These are phyloP conservation scores for Syngnathus acus DNA, from an alignment of 2,797 vertebrate species.

Conservation along the genomic window DNA sequence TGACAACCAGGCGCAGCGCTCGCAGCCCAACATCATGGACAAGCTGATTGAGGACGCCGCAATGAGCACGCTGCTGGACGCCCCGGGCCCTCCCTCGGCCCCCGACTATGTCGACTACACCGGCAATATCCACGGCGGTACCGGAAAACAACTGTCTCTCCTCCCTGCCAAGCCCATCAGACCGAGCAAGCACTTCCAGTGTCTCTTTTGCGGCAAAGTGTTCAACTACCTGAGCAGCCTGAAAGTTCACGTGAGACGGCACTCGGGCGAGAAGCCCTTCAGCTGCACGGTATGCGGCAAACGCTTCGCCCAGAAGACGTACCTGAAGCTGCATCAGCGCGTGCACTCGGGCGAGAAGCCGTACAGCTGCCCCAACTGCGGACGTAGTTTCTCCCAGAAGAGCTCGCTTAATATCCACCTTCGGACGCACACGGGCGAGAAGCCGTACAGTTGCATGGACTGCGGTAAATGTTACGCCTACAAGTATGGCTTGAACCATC, in stretches of 20 bases:
- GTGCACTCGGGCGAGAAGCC: slow-evolving; percentile 75
- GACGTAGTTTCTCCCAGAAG: slow-evolving; percentile 75
- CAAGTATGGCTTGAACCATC: slow-evolving; percentile 74
- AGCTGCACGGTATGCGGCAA: slow-evolving; percentile 70
- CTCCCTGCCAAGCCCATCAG: slow-evolving; percentile 29
- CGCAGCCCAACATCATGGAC: slow-evolving; percentile 54
- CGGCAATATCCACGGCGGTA: slow-evolving; percentile 28
- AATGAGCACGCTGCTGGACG: slow-evolving; percentile 39
- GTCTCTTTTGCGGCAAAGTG: slow-evolving; percentile 70
- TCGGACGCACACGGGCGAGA: slow-evolving; percentile 72
- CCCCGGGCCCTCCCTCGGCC: slow-evolving; percentile 28
- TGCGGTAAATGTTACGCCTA: slow-evolving; percentile 76
- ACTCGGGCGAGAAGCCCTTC: slow-evolving; percentile 74
- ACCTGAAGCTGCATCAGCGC: slow-evolving; percentile 72
- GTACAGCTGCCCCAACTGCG: slow-evolving; percentile 71
- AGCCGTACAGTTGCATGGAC: slow-evolving; percentile 74
- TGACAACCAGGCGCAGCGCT: slow-evolving; percentile 40
- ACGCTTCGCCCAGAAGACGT: slow-evolving; percentile 73
- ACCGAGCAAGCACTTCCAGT: slow-evolving; percentile 64
- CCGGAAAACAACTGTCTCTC: slow-evolving; percentile 34
- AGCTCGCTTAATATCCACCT: slow-evolving; percentile 75
- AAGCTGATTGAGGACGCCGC: slow-evolving; percentile 55
- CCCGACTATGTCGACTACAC: slow-evolving; percentile 37
- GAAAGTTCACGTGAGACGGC: slow-evolving; percentile 71
- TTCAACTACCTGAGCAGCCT: slow-evolving; percentile 73